Percentiles rank a stretch among this genome's conserved stretches.
Conservation (phyloP, 2,797 vertebrate genomes). For the Sebastes umbrosus region DNA sequence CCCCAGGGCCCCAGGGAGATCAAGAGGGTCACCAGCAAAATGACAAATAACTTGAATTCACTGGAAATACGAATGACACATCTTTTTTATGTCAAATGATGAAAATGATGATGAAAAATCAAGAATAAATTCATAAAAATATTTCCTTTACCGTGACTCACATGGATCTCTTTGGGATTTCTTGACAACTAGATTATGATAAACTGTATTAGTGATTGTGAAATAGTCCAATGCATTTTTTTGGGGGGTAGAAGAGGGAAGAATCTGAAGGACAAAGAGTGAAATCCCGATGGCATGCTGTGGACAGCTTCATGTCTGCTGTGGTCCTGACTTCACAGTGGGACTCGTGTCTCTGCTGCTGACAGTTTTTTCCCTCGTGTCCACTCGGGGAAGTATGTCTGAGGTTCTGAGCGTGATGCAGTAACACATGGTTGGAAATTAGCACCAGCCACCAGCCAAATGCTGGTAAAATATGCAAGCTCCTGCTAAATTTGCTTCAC, state of each 20-base stretch:
- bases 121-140: too few relatives aligned
- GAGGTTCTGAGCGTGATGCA: slow-evolving; percentile 4
- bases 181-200: not conserved
- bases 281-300: slow-evolving; percentile 68
- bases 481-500: too few relatives aligned
- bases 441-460: too few relatives aligned
- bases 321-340: slow-evolving; percentile 77
- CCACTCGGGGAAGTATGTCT: slow-evolving; percentile 48
- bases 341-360: slow-evolving; percentile 64
- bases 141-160: too few relatives aligned
- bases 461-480: too few relatives aligned
- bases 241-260: slow-evolving; percentile 29
- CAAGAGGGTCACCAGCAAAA: slow-evolving; percentile 1
- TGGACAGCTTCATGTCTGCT: slow-evolving; percentile 76
- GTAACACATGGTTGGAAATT: too few relatives aligned
- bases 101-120: not conserved
- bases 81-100: not conserved
- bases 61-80: not conserved
- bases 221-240: slow-evolving; percentile 17
- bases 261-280: slow-evolving; percentile 69
- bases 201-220: slow-evolving; percentile 3
- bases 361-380: slow-evolving; percentile 59
- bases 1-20: not conserved
- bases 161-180: not conserved
- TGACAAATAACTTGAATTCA: not conserved